Base-by-base conservation (phyloP, 2,113 vertebrate species). In the Anseranas semipalmata region DNA sequence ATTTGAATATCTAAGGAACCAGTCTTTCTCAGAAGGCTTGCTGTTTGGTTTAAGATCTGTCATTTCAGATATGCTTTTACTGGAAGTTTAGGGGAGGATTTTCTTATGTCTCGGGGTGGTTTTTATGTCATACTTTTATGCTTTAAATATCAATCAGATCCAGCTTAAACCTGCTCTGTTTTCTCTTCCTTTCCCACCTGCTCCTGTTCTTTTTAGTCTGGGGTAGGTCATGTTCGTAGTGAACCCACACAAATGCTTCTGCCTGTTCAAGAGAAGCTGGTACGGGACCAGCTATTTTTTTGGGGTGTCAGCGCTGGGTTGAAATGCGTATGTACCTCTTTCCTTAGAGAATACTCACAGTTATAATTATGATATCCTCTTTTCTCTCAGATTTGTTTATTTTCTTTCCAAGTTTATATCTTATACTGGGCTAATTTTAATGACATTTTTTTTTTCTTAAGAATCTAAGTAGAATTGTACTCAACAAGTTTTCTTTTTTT, bases 261-360 rank as follows among this genome's bases (percentile, higher is more conserved):
- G 75, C 21, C 8, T 0, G 0, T 5, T 71, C 37, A 15, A 20
- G 68, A 53, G 85, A 10, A 77, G 70, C 55, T 59, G 80, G 4
- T 6, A 1, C 59, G 35, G 65, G 66, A 80, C 33, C 12, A 87
- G 67, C 0, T 4, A 7, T n/a, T 39, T 24, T 32, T 58, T 22
- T 37, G 68, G 55, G n/a, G 27, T 41, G 53, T 67, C 72, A 19
- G 1, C 43, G 85, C 39, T 66, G 67, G 39, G 41, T 0, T 37
- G 6, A 22, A 22, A 9, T 32, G 2, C 1, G 0, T 37, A 1
- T 7, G 16, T 41, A 6, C 35, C 46, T 10, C 2, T 50, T 75
- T 32, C n/a, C 48, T 24, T 73, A 55, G 20, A 16, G 46, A 30
- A 0, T 52, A 12, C 19, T 73, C 8, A 9, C 32, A 78, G n/a